These are phyloP conservation scores for Rissa tridactyla DNA, from an alignment of 2,113 vertebrate species.

Conservation along the genomic window DNA sequence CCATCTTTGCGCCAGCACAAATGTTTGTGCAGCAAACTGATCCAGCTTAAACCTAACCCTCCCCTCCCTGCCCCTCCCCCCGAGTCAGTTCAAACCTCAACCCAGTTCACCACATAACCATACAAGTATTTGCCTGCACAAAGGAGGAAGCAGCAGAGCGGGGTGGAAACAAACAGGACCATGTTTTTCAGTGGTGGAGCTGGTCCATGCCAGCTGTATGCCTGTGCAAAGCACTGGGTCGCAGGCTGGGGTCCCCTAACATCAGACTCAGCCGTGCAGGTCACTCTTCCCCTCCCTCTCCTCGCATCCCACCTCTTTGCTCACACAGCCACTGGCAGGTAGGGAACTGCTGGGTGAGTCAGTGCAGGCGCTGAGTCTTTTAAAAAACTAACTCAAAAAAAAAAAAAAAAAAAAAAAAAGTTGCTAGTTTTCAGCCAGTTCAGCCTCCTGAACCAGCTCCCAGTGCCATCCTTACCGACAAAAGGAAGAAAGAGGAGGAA, in stretches of 20 bases:
- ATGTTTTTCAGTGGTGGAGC: constrained; percentile 41
- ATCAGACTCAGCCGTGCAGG: not conserved
- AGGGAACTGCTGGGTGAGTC: fast-evolving
- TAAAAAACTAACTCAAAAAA: not conserved
- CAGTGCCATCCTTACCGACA: fast-evolving
- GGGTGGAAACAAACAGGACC: constrained; percentile 22
- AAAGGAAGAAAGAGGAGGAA: not conserved
- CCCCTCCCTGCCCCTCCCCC: constrained; percentile 40
- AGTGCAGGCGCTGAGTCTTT: fast-evolving
- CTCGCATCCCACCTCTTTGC: not conserved
- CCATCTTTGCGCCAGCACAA: constrained; percentile 31
- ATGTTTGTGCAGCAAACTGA: constrained; percentile 64
- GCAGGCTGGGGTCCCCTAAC: not conserved
- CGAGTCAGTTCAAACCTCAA: not conserved
- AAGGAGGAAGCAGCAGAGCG: constrained; percentile 28
- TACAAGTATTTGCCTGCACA: constrained; percentile 53
- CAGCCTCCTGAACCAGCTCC: not conserved
- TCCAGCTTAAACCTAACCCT: constrained; percentile 8
- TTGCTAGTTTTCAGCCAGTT: not conserved
- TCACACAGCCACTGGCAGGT: not conserved
- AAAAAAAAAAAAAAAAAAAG: not conserved
- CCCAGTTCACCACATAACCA: constrained; percentile 35
- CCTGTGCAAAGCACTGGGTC: not conserved
- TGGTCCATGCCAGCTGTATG: not conserved
- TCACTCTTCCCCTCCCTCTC: not conserved